Evolutionary conservation across 1,140 invertebrate genomes (phyloP), one percentile per base, ranked within the genome.

Genomic region (Drosophila albomicans): DNA sequence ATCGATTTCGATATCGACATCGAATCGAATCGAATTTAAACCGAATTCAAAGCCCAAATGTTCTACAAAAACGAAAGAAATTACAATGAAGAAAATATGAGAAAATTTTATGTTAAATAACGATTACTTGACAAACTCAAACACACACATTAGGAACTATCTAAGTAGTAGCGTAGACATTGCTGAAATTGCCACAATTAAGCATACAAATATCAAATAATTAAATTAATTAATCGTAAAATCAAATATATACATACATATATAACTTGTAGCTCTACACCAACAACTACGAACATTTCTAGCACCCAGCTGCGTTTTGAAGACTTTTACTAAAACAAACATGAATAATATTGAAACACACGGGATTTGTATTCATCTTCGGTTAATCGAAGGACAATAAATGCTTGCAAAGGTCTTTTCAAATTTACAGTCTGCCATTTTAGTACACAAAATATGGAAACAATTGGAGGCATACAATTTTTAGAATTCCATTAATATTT

Each of bases 161-260:
- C 61, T 73, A 54, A 56, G 63, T 85, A 66, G 69, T 49, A 65
- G 72, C 66, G 69, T 69, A 87, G 76, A 46, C 43, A 67, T 74
- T 87, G 82, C 82, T 87, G 82, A 88, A 86, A 72, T 80, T 79
- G 81, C 45, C 81, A 82, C 63, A 82, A 71, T 59, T 75, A 58
- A 57, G 66, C 66, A 73, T 57, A 71, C 25, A 41, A 51, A 30
- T 59, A 51, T 13, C 11, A 65, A n/a, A 38, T 6, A 38, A 57
- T 32, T 57, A 41, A 35, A 57, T 38, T 38, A 41, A 49, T 7
- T 49, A 43, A 43, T 43, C 41, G 41, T 43, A 20, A 49, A 20
- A 49, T 28, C 35, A 57, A 20, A 57, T 57, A 56, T 38, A 56
- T 10, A 56, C 3, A 20, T 20, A 20, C 3, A 25, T 25, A 25